Evolutionary conservation across 2,113 vertebrate genomes (phyloP).

Genomic region (Otus sunia): DNA sequence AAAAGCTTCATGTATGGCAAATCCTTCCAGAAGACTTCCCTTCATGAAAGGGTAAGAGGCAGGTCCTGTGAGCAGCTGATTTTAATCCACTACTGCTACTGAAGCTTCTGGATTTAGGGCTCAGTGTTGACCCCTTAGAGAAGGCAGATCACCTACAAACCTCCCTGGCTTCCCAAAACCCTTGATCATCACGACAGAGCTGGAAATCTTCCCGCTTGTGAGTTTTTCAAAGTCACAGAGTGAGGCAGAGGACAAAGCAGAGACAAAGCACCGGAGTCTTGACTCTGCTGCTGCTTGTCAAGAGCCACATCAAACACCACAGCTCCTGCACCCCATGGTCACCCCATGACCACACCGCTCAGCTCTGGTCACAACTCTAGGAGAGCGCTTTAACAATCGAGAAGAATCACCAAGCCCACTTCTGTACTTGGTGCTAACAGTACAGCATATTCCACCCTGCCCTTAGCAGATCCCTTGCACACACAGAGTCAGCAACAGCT

Average conservation of each 20-base stretch:
- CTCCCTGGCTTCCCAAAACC: neutral
- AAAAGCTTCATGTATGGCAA: neutral
- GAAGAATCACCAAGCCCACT: neutral
- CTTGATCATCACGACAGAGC: neutral
- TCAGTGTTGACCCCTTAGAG: neutral
- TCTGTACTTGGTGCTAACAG: neutral
- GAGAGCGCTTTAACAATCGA: neutral
- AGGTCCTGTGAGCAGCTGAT: neutral
- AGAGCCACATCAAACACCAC: neutral
- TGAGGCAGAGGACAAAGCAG: neutral
- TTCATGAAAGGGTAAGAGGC: neutral
- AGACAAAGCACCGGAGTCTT: neutral
- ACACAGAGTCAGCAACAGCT: neutral
- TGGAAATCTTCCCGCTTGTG: neutral
- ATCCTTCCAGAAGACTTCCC: neutral
- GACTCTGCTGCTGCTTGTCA: neutral
- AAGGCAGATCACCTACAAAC: neutral
- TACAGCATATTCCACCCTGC: neutral
- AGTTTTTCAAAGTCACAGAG: neutral
- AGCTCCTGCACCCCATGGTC: neutral
- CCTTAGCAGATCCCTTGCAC: neutral
- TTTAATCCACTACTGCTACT: neutral
- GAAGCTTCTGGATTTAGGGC: neutral
- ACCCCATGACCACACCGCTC: no score
- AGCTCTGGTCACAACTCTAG: neutral